These are phyloP conservation scores for Urechis unicinctus DNA, from an alignment of 2,888 invertebrate species.

Conservation along the genomic window DNA sequence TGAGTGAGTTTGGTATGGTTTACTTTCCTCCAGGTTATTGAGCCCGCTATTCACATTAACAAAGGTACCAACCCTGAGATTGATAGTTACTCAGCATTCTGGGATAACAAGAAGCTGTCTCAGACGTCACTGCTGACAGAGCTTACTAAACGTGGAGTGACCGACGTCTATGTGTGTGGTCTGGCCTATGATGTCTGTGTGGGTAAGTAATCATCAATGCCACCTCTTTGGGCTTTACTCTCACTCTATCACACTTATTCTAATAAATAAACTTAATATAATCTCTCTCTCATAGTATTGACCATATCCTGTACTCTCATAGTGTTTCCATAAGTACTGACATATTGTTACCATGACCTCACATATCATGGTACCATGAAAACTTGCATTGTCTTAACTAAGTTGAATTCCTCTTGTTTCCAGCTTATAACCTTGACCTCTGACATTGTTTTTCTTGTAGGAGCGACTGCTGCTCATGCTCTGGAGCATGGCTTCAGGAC, in stretches of 20 bases:
- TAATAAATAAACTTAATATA: too few relatives aligned
- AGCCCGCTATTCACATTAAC: constrained; percentile 33
- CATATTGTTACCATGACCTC: too few relatives aligned
- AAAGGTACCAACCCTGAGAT: constrained; percentile 85
- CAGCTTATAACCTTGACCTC: too few relatives aligned
- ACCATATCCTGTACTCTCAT: neutral
- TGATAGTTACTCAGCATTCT: constrained; percentile 96
- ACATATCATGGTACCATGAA: too few relatives aligned
- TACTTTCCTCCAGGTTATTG: constrained; percentile 28
- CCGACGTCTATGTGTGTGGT: constrained; percentile 90
- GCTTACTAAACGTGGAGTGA: constrained; percentile 71
- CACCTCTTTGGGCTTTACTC: neutral
- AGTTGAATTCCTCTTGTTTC: too few relatives aligned
- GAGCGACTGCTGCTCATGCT: constrained; percentile 81
- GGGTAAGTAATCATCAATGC: constrained; percentile 28
- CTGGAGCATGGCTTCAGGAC: constrained; percentile 86
- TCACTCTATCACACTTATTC: too few relatives aligned
- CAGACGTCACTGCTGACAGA: constrained; percentile 79
- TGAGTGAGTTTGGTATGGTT: too few relatives aligned
- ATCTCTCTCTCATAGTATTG: too few relatives aligned
- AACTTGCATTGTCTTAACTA: too few relatives aligned
- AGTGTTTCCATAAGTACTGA: too few relatives aligned
- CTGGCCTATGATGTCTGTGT: constrained; percentile 94
- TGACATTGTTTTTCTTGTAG: constrained; percentile 51
- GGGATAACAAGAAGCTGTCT: constrained; percentile 90